Evolutionary conservation across 2,797 vertebrate species (phyloP), one percentile per base, ranked within the genome.

Genomic region (Chelon auratus): DNA sequence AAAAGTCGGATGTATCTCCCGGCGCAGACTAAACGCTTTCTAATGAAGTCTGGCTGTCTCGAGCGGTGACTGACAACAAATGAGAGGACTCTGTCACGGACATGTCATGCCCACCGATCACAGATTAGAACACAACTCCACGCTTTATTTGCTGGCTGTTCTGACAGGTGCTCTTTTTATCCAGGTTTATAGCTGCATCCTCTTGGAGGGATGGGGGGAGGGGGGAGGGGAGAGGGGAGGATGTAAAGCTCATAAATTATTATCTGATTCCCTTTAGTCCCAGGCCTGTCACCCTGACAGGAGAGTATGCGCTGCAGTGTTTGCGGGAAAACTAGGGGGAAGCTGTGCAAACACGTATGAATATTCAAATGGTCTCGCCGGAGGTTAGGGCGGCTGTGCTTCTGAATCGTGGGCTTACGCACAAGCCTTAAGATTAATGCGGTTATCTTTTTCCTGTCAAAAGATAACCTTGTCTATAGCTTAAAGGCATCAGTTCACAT

Each of bases 21-120:
- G 10, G 33, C 67, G 78, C 54, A 20, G 45, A 66, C 18, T 65
- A 62, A 75, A 76, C n/a, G 58, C 71, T 69, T 48, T 55, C 22
- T 82, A 80, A 88, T 81, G 74, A 77, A 75, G 80, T 82, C 60
- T 80, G 77, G 60, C 17, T 15, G 39, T 60, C 78, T 74, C 22
- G 72, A 39, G 59, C 63, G 43, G 47, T 52, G 76, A 77, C 51
- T 71, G 77, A 81, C 72, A 61, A 65, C 84, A 85, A 75, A 84
- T 75, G 78, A 87, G 75, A 60, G 62, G 59, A 55, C 68, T 77
- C 72, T n/a, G 65, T 76, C 75, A 68, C 55, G 72, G 72, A 77
- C 61, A 59, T 75, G 72, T 62, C 72, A 70, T 54, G 50, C 54
- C 71, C 71, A 37, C 43, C 64, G 30, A 75, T 72, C 63, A 62